phyloP scores from a whole-genome alignment of 2,113 vertebrate species.

The Trematocara unimaculatum region DNA sequence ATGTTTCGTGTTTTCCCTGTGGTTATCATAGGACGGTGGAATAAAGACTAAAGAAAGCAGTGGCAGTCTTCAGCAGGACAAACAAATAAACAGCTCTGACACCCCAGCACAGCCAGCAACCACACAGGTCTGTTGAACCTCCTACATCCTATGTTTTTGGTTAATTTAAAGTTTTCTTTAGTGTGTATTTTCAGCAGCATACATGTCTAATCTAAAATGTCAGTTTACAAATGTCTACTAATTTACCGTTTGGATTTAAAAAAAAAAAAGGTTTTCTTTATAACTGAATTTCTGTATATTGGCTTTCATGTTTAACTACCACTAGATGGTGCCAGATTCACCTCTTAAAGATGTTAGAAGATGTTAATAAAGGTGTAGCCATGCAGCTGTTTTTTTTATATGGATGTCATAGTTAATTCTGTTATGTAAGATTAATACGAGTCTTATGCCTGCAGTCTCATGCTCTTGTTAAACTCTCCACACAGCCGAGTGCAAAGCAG shows the following conservation, averaged over 20 bases:
- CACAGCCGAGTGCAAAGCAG: slow-evolving; percentile 45
- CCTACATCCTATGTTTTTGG: neutral
- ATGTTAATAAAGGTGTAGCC: neutral
- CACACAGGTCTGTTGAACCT: slow-evolving; percentile 18
- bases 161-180: neutral
- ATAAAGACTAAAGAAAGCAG: slow-evolving; percentile 49
- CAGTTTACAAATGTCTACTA: neutral
- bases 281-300: neutral
- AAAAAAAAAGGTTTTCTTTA: neutral
- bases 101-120: neutral
- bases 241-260: neutral
- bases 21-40: neutral
- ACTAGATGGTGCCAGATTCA: slow-evolving; percentile 76
- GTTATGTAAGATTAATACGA: slow-evolving; percentile 49
- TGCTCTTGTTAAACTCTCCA: slow-evolving; percentile 42
- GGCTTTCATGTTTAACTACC: slow-evolving; percentile 18
- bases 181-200: neutral
- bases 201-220: neutral
- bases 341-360: slow-evolving; percentile 5
- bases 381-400: slow-evolving; percentile 17
- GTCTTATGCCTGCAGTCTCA: slow-evolving; percentile 54
- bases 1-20: neutral
- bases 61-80: slow-evolving; percentile 24
- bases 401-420: slow-evolving; percentile 30
- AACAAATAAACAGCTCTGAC: slow-evolving; percentile 43